Evolutionary conservation across 1,140 invertebrate species (phyloP), one percentile per base, ranked within the genome.

Genomic region (Leptinotarsa lineolata): DNA sequence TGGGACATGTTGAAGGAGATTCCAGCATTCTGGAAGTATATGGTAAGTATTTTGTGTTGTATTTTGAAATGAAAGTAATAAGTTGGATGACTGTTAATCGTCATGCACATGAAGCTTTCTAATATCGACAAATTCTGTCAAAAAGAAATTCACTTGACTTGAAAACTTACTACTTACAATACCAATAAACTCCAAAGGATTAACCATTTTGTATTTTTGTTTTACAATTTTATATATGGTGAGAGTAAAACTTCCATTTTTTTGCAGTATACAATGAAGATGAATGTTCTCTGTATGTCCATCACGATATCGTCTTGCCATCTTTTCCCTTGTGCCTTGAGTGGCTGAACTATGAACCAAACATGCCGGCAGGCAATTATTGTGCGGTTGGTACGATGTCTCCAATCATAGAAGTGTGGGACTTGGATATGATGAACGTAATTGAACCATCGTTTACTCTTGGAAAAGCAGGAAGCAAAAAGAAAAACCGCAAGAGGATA

Each of bases 361-460:
- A 84, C 75, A 90, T 88, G 83, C 85, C 85, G 73, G 60, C 78
- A 87, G 95, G 92, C 20, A 98, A 97, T 84, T 90, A 96, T 77
- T 92, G 95, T 79, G 97, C 96, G 4, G 88, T 99, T 79, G 97
- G 96, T 16, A 92, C 91, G 54, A 97, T 99, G 94, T 91, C 92
- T 74, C 92, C 96, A 2, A 89, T 95, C 60, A 97, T 99, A 72
- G 91, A 95, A 75, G 89, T 99, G 13, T 99, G 97, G 97, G 96
- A 99, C 85, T 85, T 99, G 44, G 97, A 99, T 86, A 88, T 99
- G 68, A 90, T 97, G 68, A 94, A 98, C 82, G 91, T 91, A 74
- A 85, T 98, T 21, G 95, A 97, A 83, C 95, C 97, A 48, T 91
- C 91, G 0, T 93, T 92, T 79, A 91, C 89, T 78, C 86, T 98